Evolutionary conservation across 2,888 invertebrate species (phyloP).

Genomic region (Rhamnusium bicolor): DNA sequence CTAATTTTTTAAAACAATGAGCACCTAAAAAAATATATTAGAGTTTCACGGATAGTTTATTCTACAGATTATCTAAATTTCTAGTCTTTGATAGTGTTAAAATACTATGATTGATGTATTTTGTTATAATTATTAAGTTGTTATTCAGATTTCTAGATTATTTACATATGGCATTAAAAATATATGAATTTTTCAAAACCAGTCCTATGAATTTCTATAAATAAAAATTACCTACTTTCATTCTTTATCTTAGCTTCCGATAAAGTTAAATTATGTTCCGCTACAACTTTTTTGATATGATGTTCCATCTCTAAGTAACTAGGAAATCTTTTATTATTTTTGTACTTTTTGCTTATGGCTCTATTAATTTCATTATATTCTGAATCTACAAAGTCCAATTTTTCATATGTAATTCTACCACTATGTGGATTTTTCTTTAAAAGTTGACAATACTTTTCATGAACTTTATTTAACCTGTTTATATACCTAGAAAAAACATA

Average conservation of each 20-base stretch:
- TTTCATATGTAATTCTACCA: constrained; percentile 58
- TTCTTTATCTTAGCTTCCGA: constrained; percentile 55
- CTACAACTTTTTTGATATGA: constrained; percentile 57
- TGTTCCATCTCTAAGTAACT: constrained; percentile 63
- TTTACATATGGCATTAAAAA: no score
- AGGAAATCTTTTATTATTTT: constrained; percentile 62
- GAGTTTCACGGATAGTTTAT: no score
- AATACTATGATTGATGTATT: no score
- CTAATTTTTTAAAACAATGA: constrained; percentile 64
- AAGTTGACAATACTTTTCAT: constrained; percentile 59
- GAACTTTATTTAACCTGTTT: constrained; percentile 56
- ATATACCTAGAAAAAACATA: constrained; percentile 47
- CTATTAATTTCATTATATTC: constrained; percentile 59
- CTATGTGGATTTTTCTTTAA: constrained; percentile 60
- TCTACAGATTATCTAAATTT: no score
- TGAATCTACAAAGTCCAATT: constrained; percentile 58
- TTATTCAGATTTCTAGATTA: no score
- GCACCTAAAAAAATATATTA: constrained; percentile 55
- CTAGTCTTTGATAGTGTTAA: no score
- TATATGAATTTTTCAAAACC: no score
- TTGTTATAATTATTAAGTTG: no score
- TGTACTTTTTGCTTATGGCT: constrained; percentile 62
- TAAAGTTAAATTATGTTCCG: constrained; percentile 55
- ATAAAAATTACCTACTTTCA: constrained; percentile 57
- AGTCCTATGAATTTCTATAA: no score